These are phyloP conservation scores for Syrmaticus mikado DNA, from an alignment of 2,113 vertebrate genomes.

Conservation along the genomic window DNA sequence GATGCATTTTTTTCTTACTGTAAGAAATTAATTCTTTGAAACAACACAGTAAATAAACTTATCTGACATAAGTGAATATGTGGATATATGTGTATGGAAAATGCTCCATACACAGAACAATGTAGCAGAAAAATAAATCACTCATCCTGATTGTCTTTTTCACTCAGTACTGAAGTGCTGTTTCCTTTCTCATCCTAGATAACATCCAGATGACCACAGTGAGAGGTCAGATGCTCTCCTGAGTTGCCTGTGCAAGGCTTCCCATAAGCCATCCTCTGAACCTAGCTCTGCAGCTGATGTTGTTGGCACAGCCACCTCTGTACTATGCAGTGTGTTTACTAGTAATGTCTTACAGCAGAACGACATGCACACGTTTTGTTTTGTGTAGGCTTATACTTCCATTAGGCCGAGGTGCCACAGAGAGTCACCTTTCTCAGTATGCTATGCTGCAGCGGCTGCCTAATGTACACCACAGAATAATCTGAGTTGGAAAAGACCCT, in stretches of 20 bases:
- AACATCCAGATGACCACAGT: background rate
- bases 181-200: background rate
- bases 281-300: background rate
- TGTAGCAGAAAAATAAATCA: background rate
- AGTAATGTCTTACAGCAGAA: background rate
- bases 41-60: background rate
- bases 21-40: background rate
- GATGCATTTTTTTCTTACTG: background rate
- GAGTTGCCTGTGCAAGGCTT: background rate
- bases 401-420: background rate
- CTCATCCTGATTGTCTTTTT: background rate
- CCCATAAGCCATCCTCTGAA: background rate
- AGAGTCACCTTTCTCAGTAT: background rate
- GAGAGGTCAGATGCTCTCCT: background rate
- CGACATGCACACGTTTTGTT: background rate
- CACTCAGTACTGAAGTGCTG: background rate
- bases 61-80: background rate
- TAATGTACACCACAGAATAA: background rate
- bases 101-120: background rate
- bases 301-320: background rate
- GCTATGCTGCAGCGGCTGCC: background rate
- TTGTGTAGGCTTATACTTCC: background rate
- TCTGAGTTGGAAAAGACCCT: too few relatives aligned
- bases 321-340: background rate
- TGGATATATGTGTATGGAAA: background rate